A percentile compares a stretch with the other conserved stretches of the same genome.
Evolutionary conservation across 2,888 invertebrate species (phyloP).

Genomic region (Norana najaformis): DNA sequence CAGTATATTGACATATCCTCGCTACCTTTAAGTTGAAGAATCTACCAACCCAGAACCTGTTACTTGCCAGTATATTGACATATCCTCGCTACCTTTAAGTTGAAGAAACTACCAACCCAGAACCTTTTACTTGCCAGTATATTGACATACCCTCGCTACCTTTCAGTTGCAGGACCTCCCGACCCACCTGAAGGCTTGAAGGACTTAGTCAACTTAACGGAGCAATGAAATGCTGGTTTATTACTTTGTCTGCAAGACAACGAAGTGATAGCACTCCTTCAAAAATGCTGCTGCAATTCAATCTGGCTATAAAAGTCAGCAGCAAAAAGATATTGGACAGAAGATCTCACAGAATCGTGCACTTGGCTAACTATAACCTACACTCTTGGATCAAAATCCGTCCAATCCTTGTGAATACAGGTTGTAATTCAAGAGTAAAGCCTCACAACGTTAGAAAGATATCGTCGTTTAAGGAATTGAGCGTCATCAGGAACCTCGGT

Average conservation of each 20-base stretch:
- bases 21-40: too few relatives aligned
- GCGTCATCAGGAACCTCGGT: not conserved
- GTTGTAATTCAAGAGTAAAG: not conserved
- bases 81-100: not conserved
- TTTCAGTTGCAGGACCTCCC: too few relatives aligned
- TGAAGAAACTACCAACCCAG: too few relatives aligned
- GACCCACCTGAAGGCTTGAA: too few relatives aligned
- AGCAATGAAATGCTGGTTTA: too few relatives aligned
- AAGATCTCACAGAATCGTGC: too few relatives aligned
- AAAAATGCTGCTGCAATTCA: not conserved
- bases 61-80: too few relatives aligned
- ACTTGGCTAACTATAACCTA: not conserved
- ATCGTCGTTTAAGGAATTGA: not conserved
- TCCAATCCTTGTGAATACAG: not conserved
- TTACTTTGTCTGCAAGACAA: not conserved
- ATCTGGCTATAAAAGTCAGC: too few relatives aligned
- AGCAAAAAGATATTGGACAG: too few relatives aligned
- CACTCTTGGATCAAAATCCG: not conserved
- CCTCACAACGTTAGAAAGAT: not conserved
- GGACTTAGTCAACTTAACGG: too few relatives aligned
- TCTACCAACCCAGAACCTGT: too few relatives aligned
- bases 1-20: not conserved
- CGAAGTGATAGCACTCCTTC: not conserved
- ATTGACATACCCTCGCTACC: not conserved
- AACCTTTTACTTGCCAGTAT: not conserved